Base-by-base conservation (phyloP, 2,888 invertebrate species). In the Chrysodeixis includens region DNA sequence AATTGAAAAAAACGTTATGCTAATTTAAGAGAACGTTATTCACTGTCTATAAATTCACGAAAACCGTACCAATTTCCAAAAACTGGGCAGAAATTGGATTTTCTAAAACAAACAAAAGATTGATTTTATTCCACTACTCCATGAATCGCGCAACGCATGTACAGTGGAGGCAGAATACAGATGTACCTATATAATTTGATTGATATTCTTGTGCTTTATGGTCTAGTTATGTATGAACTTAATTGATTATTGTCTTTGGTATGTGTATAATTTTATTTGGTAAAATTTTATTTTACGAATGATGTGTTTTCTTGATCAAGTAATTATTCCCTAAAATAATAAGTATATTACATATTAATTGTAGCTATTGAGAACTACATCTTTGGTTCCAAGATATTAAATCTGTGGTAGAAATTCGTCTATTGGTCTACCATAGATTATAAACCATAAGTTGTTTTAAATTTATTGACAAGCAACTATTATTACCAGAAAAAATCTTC, bases 41-140 rank as follows among this genome's bases (percentile, higher is more conserved):
- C 52, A 64, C 46, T 52, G n/a, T 22, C 53, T 59, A 56, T 51
- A 26, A 30, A 67, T 62, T 40, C 46, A 56, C 76, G 26, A 63
- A 62, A 61, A 66, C 79, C 49, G 59, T 65, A 70, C 73, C 64
- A 67, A 69, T 79, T 66, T 68, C 56, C 53, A 18, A n/a, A 32
- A 10, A 40, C 18, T 26, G 56, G n/a, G 57, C 26, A 46, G 59
- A 71, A 67, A 79, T 73, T 74, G 61, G 69, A 64, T 67, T 73
- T 62, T 62, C 44, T 72, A 59, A 67, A 67, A 63, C 69, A 75
- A 79, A 81, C 78, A 82, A 82, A 81, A 81, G 82, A 84, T 84
- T 78, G 78, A 83, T 84, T 84, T 79, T 80, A 78, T 62, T 82
- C 54, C 55, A 73, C 66, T 49, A 64, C 68, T 75, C 78, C 78